These are phyloP conservation scores for Crocallis elinguaria DNA, from an alignment of 2,888 invertebrate genomes.

Conservation along the genomic window DNA sequence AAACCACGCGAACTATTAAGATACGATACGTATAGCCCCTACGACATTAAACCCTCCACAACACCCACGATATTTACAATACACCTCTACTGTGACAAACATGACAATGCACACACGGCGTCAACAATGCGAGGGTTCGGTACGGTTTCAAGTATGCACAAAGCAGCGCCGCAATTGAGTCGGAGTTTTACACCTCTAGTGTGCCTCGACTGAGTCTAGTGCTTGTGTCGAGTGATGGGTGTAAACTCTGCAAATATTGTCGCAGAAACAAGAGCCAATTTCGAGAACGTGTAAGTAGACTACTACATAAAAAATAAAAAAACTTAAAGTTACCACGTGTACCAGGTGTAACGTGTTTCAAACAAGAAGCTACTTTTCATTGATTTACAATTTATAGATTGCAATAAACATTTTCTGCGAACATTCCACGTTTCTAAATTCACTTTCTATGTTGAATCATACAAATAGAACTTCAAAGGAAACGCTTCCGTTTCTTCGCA, in stretches of 20 bases:
- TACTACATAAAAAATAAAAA: neutral
- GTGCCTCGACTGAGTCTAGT: conserved; percentile 31
- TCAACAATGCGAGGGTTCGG: conserved; percentile 46
- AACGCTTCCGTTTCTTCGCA: conserved; percentile 40
- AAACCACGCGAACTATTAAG: neutral
- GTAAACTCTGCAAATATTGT: conserved; percentile 56
- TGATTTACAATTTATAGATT: neutral
- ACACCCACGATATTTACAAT: conserved; percentile 31
- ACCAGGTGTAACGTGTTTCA: neutral
- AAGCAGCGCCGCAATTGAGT: conserved; percentile 64
- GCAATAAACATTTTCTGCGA: neutral
- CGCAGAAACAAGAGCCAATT: conserved; percentile 16
- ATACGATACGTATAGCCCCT: conserved; percentile 7
- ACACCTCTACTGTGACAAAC: conserved; percentile 31
- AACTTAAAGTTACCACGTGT: too few species aligned
- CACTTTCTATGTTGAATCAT: conserved; percentile 32
- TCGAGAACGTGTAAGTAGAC: neutral
- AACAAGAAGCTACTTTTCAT: neutral
- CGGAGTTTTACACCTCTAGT: conserved; percentile 57
- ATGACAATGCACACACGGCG: conserved; percentile 37
- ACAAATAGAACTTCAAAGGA: conserved; percentile 48
- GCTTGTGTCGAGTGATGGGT: conserved; percentile 44
- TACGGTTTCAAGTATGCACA: conserved; percentile 58
- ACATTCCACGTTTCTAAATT: conserved; percentile 6
- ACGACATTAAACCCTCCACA: conserved; percentile 12